Conservation (phyloP, 2,888 invertebrate species). For the Molorchus minor region DNA sequence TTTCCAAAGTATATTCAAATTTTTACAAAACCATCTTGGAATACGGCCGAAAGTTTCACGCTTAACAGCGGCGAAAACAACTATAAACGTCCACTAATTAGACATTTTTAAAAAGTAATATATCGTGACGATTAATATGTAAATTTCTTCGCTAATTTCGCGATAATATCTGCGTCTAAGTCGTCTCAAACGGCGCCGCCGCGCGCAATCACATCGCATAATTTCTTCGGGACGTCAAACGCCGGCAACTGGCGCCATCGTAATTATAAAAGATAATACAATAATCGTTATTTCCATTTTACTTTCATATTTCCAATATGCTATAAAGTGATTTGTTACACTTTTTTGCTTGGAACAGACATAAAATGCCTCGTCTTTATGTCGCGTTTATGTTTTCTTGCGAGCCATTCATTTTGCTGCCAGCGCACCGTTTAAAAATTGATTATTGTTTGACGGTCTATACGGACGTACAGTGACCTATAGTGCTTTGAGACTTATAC, state of each 20-base stretch:
- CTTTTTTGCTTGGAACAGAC: constrained; percentile 25
- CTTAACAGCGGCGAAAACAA: background rate
- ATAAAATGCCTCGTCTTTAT: constrained; percentile 12
- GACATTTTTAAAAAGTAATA: constrained; percentile 13
- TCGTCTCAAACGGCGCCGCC: background rate
- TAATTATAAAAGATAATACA: constrained; percentile 15
- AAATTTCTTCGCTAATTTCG: constrained; percentile 22
- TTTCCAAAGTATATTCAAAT: too few species aligned
- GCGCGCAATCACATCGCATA: background rate
- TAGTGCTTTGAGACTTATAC: too few species aligned
- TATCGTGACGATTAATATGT: constrained; percentile 24
- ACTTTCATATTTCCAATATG: constrained; percentile 30
- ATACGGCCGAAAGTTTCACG: background rate
- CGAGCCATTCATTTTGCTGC: constrained; percentile 1
- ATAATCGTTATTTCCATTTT: constrained; percentile 21
- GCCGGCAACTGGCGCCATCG: constrained; percentile 20
- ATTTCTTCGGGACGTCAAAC: constrained; percentile 1
- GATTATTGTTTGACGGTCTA: too few species aligned
- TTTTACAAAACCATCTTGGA: too few species aligned
- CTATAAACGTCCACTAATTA: constrained; percentile 18
- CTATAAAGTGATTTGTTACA: constrained; percentile 34
- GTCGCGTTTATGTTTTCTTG: constrained; percentile 18
- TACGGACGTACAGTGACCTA: too few species aligned
- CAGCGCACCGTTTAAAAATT: background rate
- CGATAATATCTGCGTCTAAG: constrained; percentile 4